Evolutionary conservation across 2,797 vertebrate species (phyloP).

Genomic region (Florisuga fusca): DNA sequence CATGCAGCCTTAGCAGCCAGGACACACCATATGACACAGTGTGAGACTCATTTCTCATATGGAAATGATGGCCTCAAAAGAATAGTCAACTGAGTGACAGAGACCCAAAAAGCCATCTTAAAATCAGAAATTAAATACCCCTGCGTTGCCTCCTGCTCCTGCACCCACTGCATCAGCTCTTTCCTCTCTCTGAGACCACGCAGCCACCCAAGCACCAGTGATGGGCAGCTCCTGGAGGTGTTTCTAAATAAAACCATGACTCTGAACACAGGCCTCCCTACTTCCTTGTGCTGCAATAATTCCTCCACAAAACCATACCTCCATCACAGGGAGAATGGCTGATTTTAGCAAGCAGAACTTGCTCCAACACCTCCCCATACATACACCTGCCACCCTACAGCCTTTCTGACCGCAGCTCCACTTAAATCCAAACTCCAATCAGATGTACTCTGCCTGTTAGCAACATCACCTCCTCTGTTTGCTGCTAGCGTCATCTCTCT

Average conservation of each 20-base stretch:
- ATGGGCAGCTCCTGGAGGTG: neutral
- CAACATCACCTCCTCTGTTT: neutral
- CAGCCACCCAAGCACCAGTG: neutral
- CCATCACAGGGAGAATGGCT: rapidly evolving
- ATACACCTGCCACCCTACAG: neutral
- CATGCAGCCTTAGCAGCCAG: rapidly evolving
- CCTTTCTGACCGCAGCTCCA: neutral
- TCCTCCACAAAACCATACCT: neutral
- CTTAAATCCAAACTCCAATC: neutral
- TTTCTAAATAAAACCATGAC: neutral
- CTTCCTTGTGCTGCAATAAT: neutral
- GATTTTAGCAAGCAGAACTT: neutral
- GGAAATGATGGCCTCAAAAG: neutral
- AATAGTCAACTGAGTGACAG: neutral
- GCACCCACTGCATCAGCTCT: rapidly evolving
- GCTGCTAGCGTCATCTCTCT: neutral
- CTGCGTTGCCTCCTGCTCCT: neutral
- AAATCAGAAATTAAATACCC: neutral
- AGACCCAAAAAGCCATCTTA: neutral
- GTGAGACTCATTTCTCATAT: neutral
- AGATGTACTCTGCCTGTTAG: neutral
- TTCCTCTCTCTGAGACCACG: neutral
- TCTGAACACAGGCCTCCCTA: rapidly evolving
- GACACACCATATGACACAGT: neutral
- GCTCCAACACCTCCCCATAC: neutral